Base-by-base conservation (phyloP, 2,888 invertebrate genomes). In the Teleiodes luculella region DNA sequence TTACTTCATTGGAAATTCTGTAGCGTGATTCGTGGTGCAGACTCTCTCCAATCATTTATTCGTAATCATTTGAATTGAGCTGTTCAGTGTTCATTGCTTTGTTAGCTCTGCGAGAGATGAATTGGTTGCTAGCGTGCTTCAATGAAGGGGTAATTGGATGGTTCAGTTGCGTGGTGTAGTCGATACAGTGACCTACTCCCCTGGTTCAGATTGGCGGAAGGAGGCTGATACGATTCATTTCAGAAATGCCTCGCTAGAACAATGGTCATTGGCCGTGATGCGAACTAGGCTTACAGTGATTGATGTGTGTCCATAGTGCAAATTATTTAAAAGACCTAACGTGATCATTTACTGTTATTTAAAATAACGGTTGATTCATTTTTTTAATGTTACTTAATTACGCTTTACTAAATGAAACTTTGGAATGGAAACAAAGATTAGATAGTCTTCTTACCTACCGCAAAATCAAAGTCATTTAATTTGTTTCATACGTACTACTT, bases 1-100 rank as follows among this genome's bases (percentile, higher is more conserved):
- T 76, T 79, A 73, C 76, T 78, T 78, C 78, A 78, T 79, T 83
- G 78, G 83, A 83, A 83, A 85, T 80, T 80, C 74, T 68, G 53
- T 57, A 66, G 86, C 83, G 83, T 83, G 82, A 67, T 64, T 39
- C 35, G 39, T 55, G 53, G 59, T 61, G 55, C 57, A 57, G 58
- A 70, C 78, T 81, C 80, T 83, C 83, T 80, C 83, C 60, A 35
- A 61, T 53, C 16, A 53, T 39, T 49, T 57, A 59, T 61, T 60
- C 63, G 55, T 54, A 59, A 57, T 56, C 58, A 65, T 33, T 64
- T 60, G 55, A 52, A 59, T 53, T 54, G 59, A 57, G 54, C 58
- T 49, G 62, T 74, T 60, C 76, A 77, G 57, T 49, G 62, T 74
- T 60, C 76, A 77, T 68, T 70, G 52, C 71, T 55, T 54, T 57